These are phyloP conservation scores for Adelphocoris suturalis DNA, from an alignment of 2,888 invertebrate genomes.

Conservation along the genomic window DNA sequence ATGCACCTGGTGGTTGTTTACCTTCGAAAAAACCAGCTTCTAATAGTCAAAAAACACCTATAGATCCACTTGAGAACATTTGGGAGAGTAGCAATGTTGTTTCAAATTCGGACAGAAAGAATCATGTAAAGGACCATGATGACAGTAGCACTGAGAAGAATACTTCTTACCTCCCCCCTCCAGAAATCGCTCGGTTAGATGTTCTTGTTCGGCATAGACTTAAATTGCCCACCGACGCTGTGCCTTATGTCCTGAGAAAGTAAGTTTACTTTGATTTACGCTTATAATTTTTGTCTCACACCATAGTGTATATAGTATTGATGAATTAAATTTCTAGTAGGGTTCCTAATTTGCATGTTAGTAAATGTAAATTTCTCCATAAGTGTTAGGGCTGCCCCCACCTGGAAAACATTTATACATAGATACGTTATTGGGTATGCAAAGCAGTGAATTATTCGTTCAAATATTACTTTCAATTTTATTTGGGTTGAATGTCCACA, in stretches of 20 bases:
- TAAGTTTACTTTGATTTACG: neutral
- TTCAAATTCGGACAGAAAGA: neutral
- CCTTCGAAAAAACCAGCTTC: too few species aligned
- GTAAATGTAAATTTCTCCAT: too few species aligned
- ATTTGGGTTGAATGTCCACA: too few species aligned
- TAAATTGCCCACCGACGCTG: neutral
- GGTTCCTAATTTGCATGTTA: too few species aligned
- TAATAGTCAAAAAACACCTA: too few species aligned
- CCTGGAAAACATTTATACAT: too few species aligned
- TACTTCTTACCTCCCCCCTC: neutral
- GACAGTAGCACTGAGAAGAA: too few species aligned
- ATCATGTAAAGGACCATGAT: neutral
- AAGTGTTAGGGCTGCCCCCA: too few species aligned
- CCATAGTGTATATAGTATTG: neutral
- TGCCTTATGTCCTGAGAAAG: neutral
- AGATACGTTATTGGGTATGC: too few species aligned
- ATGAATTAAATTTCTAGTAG: too few species aligned
- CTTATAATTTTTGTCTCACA: neutral
- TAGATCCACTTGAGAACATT: neutral
- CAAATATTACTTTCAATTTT: too few species aligned
- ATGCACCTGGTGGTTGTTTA: neutral
- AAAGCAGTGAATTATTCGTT: too few species aligned
- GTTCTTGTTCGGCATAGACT: neutral
- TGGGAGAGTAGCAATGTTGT: neutral
- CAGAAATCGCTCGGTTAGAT: conserved; percentile 1